A percentile compares a stretch with the other conserved stretches of the same genome.
Evolutionary conservation across 2,113 vertebrate species (phyloP).

Genomic region (Phalacrocorax brasilianus): DNA sequence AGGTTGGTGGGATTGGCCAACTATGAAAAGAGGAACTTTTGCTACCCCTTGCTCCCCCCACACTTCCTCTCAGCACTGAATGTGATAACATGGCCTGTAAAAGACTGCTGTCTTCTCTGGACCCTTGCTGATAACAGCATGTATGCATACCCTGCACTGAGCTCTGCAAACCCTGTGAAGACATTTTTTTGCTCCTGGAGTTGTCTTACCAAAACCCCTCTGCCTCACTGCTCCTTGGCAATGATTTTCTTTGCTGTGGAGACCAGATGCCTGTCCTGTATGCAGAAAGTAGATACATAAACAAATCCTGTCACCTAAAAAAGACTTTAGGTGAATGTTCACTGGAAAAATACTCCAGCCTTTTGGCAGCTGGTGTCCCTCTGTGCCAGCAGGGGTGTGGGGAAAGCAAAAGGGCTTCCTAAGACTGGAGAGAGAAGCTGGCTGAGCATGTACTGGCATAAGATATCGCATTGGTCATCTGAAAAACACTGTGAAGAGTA

Average conservation of each 20-base stretch:
- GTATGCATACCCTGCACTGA: not conserved
- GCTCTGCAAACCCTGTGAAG: not conserved
- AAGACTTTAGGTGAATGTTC: not conserved
- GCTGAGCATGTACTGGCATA: not conserved
- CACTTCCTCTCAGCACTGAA: not conserved
- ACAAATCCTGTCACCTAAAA: not conserved
- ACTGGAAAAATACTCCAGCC: not conserved
- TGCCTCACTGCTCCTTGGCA: not conserved
- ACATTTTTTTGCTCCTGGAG: not conserved
- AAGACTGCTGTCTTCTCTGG: rapidly evolving
- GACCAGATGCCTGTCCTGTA: not conserved
- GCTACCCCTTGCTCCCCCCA: not conserved
- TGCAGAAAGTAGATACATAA: not conserved
- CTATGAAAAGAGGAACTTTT: not conserved
- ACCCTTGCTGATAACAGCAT: not conserved
- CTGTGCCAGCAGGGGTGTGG: not conserved
- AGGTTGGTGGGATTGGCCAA: not conserved
- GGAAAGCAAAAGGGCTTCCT: not conserved
- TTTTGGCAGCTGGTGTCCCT: not conserved
- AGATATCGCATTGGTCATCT: not conserved
- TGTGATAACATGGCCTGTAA: not conserved
- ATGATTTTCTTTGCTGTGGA: not conserved
- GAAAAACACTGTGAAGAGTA: not conserved
- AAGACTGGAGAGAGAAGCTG: not conserved
- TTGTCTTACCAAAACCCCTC: not conserved